These are phyloP conservation scores for Axinella damicornis DNA, from an alignment of 37 sponge, comb jelly and placozoan genomes.

Conservation along the genomic window DNA sequence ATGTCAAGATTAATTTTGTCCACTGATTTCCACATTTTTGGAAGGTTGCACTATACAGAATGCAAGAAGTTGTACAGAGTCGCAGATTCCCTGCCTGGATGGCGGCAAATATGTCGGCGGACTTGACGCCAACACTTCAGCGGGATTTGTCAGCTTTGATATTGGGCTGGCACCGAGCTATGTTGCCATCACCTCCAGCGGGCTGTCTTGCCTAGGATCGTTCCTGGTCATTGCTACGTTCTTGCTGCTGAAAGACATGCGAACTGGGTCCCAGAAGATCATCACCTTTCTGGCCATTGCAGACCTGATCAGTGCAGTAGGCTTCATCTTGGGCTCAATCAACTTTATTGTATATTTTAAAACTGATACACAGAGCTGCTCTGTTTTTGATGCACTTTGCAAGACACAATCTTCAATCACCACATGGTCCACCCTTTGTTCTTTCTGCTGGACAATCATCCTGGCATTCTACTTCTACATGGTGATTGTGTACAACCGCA, in stretches of 20 bases:
- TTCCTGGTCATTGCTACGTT: conserved; percentile 58
- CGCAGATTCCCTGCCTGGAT: no score
- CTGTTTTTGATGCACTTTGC: conserved; percentile 29
- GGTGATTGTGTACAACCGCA: conserved; percentile 11
- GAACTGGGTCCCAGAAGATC: conserved; percentile 60
- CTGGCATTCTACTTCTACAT: conserved; percentile 70
- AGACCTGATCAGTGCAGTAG: conserved; percentile 66
- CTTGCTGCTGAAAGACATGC: conserved; percentile 44
- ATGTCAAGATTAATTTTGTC: no score
- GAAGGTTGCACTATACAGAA: no score
- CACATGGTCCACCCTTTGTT: conserved; percentile 59
- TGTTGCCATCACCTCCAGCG: conserved; percentile 41
- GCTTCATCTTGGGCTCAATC: conserved; percentile 60
- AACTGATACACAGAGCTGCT: neutral
- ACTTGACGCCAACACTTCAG: neutral
- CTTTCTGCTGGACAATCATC: conserved; percentile 75
- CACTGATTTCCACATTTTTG: no score
- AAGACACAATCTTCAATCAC: conserved; percentile 66
- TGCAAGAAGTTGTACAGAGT: no score
- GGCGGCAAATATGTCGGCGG: no score
- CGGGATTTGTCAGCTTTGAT: neutral
- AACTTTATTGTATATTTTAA: conserved; percentile 26
- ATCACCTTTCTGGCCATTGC: conserved; percentile 69
- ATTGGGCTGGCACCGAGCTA: conserved; percentile 22
- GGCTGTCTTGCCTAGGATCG: conserved; percentile 53